Conservation (phyloP, 2,888 invertebrate species). For the Hoplodrina blanda region DNA sequence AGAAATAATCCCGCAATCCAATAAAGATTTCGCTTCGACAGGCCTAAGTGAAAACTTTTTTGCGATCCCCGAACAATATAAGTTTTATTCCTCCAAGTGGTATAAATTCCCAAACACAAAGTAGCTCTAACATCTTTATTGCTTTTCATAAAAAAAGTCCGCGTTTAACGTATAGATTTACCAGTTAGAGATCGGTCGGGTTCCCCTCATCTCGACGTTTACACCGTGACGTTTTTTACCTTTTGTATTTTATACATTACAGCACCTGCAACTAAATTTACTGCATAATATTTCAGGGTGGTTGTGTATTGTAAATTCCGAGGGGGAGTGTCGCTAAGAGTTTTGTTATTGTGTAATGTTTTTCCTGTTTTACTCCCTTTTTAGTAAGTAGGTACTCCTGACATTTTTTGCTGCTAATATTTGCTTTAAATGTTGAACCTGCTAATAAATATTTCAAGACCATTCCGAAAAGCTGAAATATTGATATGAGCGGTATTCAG, state of each 20-base stretch:
- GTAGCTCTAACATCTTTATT: conserved; percentile 90
- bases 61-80: conserved; percentile 88
- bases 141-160: conserved; percentile 89
- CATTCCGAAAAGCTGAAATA: conserved; percentile 50
- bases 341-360: conserved; percentile 46
- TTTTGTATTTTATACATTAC: conserved; percentile 71
- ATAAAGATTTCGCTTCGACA: conserved; percentile 88
- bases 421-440: conserved; percentile 36
- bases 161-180: conserved; percentile 83
- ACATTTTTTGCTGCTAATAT: conserved; percentile 25
- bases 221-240: conserved; percentile 72
- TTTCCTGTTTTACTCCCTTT: conserved; percentile 50
- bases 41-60: conserved; percentile 89
- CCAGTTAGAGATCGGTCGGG: conserved; percentile 78
- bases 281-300: conserved; percentile 63
- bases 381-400: conserved; percentile 6
- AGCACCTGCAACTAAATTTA: conserved; percentile 66
- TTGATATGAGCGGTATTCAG: conserved; percentile 57
- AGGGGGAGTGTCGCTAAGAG: conserved; percentile 48
- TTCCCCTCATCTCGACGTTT: conserved; percentile 69
- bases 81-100: conserved; percentile 89
- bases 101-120: conserved; percentile 90
- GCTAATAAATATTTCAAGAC: conserved; percentile 49
- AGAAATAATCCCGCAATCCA: conserved; percentile 87
- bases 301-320: conserved; percentile 67